Evolutionary conservation across 2,797 vertebrate genomes (phyloP), one percentile per base, ranked within the genome.

Genomic region (Gobio occitaniae): DNA sequence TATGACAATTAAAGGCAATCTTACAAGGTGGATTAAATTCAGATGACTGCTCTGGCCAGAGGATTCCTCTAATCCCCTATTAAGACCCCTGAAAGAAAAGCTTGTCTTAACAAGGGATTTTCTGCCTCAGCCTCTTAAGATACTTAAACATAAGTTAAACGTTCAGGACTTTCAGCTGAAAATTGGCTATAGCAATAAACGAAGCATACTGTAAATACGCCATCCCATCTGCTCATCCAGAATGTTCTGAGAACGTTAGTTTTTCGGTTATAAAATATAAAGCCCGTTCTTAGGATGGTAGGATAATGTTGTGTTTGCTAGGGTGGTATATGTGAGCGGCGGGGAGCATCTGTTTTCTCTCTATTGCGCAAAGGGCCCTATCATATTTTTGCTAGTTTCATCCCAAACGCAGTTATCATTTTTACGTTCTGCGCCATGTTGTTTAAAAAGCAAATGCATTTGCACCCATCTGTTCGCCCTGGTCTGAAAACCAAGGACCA

Each of bases 1-100:
- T 87, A 86, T 76, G 85, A 86, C 84, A 90, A 90, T 86, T 86
- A 88, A 80, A 82, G 59, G 61, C 80, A 89, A 87, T 89, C 84
- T 78, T 83, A 72, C 70, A 85, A 78, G 78, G 52, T 83, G 88
- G 88, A 90, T 89, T 89, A 87, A 87, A 86, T 90, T 52, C 86
- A 88, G 78, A 90, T 87, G 78, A 86, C 70, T 81, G 83, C 69
- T 84, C 77, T 59, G 71, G 79, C 41, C 79, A 84, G 52, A 84
- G 56, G 74, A 85, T 74, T 72, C 71, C 66, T 83, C 66, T 86
- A 88, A 84, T 88, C 84, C 81, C 82, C 52, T 61, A 88, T 88
- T 72, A 88, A 88, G 12, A 84, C 36, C 77, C 59, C 74, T 84
- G 84, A 75, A 81, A 84, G 54, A 71, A 61, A 78, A 86, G 82